Base-by-base conservation (phyloP, 2,113 vertebrate genomes). In the Epinephelus lanceolatus region DNA sequence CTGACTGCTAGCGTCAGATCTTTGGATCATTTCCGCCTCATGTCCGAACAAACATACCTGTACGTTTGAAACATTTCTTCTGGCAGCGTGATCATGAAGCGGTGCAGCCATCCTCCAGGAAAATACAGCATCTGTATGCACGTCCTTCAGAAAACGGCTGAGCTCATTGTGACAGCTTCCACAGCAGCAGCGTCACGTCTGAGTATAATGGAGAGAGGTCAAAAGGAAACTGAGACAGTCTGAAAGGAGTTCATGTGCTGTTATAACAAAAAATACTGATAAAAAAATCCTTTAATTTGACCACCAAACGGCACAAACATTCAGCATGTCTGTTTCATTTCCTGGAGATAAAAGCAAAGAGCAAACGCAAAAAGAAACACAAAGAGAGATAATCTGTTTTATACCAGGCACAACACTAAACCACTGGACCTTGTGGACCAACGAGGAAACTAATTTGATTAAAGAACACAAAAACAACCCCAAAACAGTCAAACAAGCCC, bases 101-200 rank as follows among this genome's bases (percentile, higher is more conserved):
- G 8, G 11, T 27, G 15, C 19, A 76, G 62, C 19, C 60, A 57
- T 11, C 55, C 69, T 68, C 11, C 7, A 55, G 62, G 55, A 75
- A 83, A 63, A 80, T 57, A 6, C 47, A 40, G 49, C 27, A 33
- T 42, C n/a, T 63, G 40, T 47, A 18, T 59, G 47, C 2, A 6
- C 30, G 21, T 57, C 45, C 49, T 51, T 51, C 49, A 45, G 12
- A 51, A 30, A 51, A n/a, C 21, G 57, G 27, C 33, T 63, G 59
- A 17, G 67, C 37, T 70, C 33, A 23, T 59, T 72, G 19, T 11
- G 52, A 63, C 37, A n/a, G 21, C 21, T 33, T 71, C 57, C 11
- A 51, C 25, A 47, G 60, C 33, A 25, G 47, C 68, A 56, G 19
- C 57, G 25, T 76, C 57, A 51, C 57, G 14, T 85, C 59, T 27